Base-by-base conservation (phyloP, 2,888 invertebrate genomes). In the Ellobium chinense region DNA sequence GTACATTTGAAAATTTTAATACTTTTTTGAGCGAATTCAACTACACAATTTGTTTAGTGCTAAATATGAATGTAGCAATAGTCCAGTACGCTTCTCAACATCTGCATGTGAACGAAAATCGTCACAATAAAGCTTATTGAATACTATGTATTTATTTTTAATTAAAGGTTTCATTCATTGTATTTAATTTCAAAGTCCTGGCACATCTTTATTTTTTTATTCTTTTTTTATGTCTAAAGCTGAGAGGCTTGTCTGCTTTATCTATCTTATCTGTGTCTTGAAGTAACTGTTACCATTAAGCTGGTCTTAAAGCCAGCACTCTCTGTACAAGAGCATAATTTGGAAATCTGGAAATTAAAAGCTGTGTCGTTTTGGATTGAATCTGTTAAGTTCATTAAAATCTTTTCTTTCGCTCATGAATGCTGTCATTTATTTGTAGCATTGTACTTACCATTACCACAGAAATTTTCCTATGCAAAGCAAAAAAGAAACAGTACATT, bases 61-160 rank as follows among this genome's bases (percentile, higher is more conserved):
- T 73, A 58, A 58, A 12, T 70, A n/a, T 74, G 74, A 74, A 62
- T 60, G 63, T 62, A 73, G 36, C 60, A 4, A 72, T 72, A 56
- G 70, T 31, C 36, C 29, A 62, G 63, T 63, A 63, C 39, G 63
- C 74, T 62, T 63, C 29, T 72, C 36, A 62, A 14, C 60, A 73
- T 36, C 27, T 74, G 39, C 37, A 39, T 60, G 46, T 36, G 29
- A 74, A 18, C 31, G n/a, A 74, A 37, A 46, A 46, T 29, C 62
- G 21, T 62, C 58, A 58, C 36, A 73, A 73, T 73, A 74, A 74
- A 62, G 68, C 36, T 46, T 34, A 46, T 76, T 63, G 29, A 77
- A 68, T 58, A 77, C 68, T 24, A 54, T 68, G 58, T 56, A 68
- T 77, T 68, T 36, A 27, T 9, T 70, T 70, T 65, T 18, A 39